Base-by-base conservation (phyloP, 2,888 invertebrate genomes). In the Amphimallon solstitiale region DNA sequence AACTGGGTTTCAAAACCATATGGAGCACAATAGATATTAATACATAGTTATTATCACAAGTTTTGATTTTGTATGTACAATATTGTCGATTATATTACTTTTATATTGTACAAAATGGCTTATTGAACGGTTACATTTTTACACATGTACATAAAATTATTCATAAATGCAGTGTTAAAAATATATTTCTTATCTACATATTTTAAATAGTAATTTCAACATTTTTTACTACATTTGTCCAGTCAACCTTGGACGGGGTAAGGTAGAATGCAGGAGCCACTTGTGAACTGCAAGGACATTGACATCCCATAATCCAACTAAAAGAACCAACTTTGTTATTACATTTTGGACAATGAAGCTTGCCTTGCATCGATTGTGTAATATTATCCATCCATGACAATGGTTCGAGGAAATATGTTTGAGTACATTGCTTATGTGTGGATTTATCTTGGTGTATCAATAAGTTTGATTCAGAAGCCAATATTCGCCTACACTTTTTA, bases 241-340 rank as follows among this genome's bases (percentile, higher is more conserved):
- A 91, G 82, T 96, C 96, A 68, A 96, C 93, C 84, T 94, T 95
- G 45, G 93, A 93, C 38, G 93, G 94, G 75, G 93, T 92, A 73
- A 97, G 85, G 83, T 96, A 96, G 85, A 96, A 97, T 19, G 94
- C 94, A 0, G 95, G 95, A 10, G 94, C 92, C 67, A 95, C 91
- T 82, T 93, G 93, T 69, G 91, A 90, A 0, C 95, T 95, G 81
- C 96, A 97, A 0, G 94, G 94, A 80, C 96, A 96, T 74, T 92
- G 91, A 75, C 93, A 94, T 62, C 94, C 93, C 88, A 91, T 92
- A 66, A 93, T 87, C 97, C 96, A 96, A 80, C 92, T 94, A 80
- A 93, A 96, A 65, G 92, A 93, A 23, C 96, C 97, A 68, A 96
- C 85, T 83, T 96, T 95, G 68, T 88, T 88, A 66, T 85, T 85